phyloP scores from a whole-genome alignment of 2,113 vertebrate species.

The Actenoides lindsayi region DNA sequence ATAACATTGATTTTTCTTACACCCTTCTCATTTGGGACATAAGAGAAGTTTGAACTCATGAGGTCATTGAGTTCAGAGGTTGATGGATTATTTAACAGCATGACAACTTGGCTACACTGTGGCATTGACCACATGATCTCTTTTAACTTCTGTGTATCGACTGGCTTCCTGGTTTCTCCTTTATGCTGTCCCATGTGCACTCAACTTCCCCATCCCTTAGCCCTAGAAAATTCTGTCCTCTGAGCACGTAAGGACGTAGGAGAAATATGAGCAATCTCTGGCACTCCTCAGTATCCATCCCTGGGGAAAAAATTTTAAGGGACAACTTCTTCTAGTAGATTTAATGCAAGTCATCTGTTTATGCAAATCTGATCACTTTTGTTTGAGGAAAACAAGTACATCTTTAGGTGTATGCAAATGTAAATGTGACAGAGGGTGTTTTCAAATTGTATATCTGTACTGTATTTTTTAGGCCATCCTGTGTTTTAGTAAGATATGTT shows the following conservation, averaged over 20 bases:
- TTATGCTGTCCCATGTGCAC: neutral
- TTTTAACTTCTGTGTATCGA: neutral
- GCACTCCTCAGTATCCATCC: neutral
- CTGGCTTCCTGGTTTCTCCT: neutral
- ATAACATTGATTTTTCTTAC: neutral
- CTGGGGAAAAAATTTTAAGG: neutral
- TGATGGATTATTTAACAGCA: neutral
- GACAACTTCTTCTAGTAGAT: neutral
- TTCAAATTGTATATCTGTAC: neutral
- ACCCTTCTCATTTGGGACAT: neutral
- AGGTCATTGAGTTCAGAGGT: neutral
- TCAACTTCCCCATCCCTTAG: neutral
- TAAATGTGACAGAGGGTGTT: neutral
- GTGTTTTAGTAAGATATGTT: neutral
- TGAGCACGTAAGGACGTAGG: neutral
- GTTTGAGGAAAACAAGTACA: neutral
- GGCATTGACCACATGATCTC: neutral
- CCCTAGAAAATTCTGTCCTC: neutral
- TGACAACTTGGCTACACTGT: neutral
- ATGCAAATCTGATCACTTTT: neutral
- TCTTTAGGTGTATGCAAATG: neutral
- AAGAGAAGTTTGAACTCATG: neutral
- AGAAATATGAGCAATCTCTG: neutral
- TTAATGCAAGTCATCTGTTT: neutral
- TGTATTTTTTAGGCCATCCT: neutral